These are phyloP conservation scores for Delichon dasypus DNA, from an alignment of 2,797 vertebrate genomes.

Conservation along the genomic window DNA sequence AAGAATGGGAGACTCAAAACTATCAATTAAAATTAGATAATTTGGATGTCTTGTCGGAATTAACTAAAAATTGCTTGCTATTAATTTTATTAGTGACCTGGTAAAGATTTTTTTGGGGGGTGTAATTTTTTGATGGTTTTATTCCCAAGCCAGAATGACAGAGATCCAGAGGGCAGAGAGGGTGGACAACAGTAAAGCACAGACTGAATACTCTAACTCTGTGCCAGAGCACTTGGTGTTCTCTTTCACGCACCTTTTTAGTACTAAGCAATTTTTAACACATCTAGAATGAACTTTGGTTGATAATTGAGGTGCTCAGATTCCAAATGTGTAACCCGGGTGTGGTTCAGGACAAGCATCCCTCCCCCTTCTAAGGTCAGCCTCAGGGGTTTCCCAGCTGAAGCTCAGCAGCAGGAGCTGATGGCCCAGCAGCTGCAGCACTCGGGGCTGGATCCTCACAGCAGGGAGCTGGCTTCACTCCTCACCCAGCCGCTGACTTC, in stretches of 20 bases:
- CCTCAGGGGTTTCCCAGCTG: background rate
- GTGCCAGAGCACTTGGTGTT: background rate
- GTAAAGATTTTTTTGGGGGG: background rate
- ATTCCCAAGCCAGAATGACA: background rate
- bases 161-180: background rate
- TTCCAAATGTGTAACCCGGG: background rate
- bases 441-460: background rate
- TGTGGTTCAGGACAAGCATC: background rate
- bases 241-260: background rate
- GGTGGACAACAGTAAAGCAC: background rate
- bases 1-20: background rate
- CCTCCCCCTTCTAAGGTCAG: rapidly evolving
- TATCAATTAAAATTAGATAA: background rate
- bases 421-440: background rate
- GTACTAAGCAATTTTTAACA: background rate
- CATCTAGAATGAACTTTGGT: background rate
- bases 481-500: background rate
- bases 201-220: background rate
- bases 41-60: background rate
- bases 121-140: background rate
- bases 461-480: background rate
- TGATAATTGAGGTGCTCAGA: background rate
- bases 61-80: background rate
- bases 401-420: background rate
- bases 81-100: background rate